These are phyloP conservation scores for Struthio camelus DNA, from an alignment of 2,113 vertebrate genomes.

Conservation along the genomic window DNA sequence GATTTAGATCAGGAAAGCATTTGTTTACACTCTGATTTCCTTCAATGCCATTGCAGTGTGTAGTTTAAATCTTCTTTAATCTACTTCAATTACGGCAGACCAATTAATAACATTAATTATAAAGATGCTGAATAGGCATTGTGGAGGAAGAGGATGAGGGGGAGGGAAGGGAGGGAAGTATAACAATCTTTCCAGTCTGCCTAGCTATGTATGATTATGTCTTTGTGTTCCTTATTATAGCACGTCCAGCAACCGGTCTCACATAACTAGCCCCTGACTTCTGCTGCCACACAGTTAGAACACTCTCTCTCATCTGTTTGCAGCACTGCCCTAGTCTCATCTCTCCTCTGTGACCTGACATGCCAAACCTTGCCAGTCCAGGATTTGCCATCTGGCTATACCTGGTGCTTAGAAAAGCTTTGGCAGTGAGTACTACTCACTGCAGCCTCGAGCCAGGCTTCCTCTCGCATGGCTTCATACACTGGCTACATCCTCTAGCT, in stretches of 20 bases:
- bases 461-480: not conserved
- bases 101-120: conserved; percentile 54
- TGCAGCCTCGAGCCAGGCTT: not conserved
- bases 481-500: not conserved
- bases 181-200: not conserved
- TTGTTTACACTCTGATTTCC: conserved; percentile 22
- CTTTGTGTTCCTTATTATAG: not conserved
- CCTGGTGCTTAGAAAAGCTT: not conserved
- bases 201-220: not conserved
- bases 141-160: not conserved
- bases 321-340: not conserved
- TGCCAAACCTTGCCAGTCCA: not conserved
- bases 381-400: not conserved
- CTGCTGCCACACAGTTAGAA: not conserved
- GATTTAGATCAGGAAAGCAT: not conserved
- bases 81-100: conserved; percentile 5
- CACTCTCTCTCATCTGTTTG: not conserved
- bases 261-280: not conserved
- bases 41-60: not conserved
- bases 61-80: conserved; percentile 47
- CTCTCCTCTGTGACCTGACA: not conserved
- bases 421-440: not conserved
- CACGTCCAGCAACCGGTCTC: not conserved
- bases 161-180: not conserved
- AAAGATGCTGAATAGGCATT: conserved; percentile 39